These are phyloP conservation scores for Phyllostomus hastatus DNA, from an alignment of 2,113 vertebrate species.

Conservation along the genomic window DNA sequence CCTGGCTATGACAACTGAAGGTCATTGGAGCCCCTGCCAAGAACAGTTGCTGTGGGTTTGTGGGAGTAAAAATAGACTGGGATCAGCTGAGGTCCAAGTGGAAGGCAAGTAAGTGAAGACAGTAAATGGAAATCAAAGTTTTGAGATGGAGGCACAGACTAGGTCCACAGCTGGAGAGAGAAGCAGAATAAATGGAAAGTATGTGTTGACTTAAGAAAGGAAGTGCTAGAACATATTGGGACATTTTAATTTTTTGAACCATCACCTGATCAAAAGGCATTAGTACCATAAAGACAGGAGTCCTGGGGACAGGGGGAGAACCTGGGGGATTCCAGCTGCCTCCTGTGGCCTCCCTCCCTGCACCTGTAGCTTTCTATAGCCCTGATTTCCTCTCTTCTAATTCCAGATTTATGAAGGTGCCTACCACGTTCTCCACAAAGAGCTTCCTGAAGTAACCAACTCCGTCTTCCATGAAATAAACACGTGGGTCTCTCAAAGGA, in stretches of 20 bases:
- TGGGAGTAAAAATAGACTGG: neutral
- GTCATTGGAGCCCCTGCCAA: neutral
- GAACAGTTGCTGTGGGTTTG: neutral
- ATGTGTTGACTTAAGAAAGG: neutral
- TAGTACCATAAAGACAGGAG: neutral
- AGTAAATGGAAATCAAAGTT: neutral
- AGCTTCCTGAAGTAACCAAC: slow-evolving; percentile 89
- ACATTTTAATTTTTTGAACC: neutral
- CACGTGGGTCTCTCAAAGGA: slow-evolving; percentile 87
- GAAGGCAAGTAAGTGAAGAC: neutral
- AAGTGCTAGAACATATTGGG: fast-evolving
- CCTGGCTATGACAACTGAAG: fast-evolving
- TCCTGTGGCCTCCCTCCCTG: fast-evolving
- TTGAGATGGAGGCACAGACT: neutral
- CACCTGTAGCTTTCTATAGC: fast-evolving
- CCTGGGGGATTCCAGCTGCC: too few relatives aligned
- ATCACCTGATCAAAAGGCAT: neutral
- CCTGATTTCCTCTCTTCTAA: neutral
- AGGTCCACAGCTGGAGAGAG: neutral
- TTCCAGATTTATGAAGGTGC: slow-evolving; percentile 92
- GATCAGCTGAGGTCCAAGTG: fast-evolving
- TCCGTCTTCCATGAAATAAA: slow-evolving; percentile 91
- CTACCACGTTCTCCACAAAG: slow-evolving; percentile 94
- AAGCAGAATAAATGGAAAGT: neutral
- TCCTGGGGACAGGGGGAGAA: neutral